Evolutionary conservation across 2,113 vertebrate species (phyloP).

Genomic region (Heterochromis multidens): DNA sequence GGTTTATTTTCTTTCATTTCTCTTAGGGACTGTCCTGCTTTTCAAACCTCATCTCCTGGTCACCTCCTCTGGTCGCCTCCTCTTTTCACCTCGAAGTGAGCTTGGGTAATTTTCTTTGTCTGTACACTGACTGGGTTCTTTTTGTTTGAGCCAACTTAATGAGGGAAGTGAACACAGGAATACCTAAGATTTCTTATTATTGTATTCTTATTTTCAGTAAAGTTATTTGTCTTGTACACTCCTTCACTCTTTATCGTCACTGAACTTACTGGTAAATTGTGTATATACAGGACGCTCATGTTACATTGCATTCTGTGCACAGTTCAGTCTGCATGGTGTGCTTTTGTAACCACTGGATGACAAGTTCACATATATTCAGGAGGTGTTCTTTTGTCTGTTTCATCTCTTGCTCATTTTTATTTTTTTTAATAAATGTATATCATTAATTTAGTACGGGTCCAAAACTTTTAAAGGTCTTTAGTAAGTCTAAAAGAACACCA

Average conservation of each 20-base stretch:
- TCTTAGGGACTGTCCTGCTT: background rate
- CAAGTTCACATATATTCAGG: too few species aligned
- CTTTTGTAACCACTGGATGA: too few species aligned
- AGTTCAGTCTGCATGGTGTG: too few species aligned
- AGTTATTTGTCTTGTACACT: background rate
- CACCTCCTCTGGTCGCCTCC: background rate
- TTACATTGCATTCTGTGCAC: background rate
- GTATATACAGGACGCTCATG: background rate
- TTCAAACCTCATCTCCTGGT: slow-evolving; percentile 3
- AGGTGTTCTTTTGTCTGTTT: accelerated
- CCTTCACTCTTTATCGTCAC: background rate
- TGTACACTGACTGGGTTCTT: background rate
- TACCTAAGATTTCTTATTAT: background rate
- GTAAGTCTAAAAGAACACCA: too few species aligned
- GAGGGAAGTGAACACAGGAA: background rate
- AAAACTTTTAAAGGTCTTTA: background rate
- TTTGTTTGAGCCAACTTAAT: background rate
- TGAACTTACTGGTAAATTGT: background rate
- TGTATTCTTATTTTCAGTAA: background rate
- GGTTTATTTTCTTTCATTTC: background rate
- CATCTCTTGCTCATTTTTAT: background rate
- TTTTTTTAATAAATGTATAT: background rate
- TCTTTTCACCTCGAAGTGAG: too few species aligned
- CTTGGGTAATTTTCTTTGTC: background rate
- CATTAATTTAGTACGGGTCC: background rate